Evolutionary conservation across 2,113 vertebrate genomes (phyloP), one percentile per base, ranked within the genome.

Genomic region (Collichthys lucidus): DNA sequence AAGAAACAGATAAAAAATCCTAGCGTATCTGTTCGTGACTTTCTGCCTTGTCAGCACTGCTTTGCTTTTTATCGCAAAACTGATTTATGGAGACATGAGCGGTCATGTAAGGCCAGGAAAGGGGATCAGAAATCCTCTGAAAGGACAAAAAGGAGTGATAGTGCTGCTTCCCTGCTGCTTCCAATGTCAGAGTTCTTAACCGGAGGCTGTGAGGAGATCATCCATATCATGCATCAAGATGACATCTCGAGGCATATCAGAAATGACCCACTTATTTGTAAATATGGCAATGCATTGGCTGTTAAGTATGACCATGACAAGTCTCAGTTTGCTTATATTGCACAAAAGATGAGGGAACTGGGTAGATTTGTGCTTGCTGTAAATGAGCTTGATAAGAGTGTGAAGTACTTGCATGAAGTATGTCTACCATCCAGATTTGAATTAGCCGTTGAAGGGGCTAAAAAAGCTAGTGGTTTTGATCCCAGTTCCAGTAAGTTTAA

Each of bases 201-300:
- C 1, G 92, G 82, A 80, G 87, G 83, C 40, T 93, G 92, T 19
- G 86, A 90, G 44, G 93, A 94, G 81, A 93, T 94, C 40, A 88
- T 94, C 20, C 79, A 89, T 47, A 90, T 91, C n/a, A 94, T 94
- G 93, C 88, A 93, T 83, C 92, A 94, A 77, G 93, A 94, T 74
- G 88, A 93, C 14, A 87, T 94, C 24, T 89, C 91, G 0, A 86
- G 72, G 16, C 92, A 91, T 47, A 86, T 94, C 26, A 82, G 86
- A 78, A 91, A 90, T 2, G 93, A 94, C 65, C 89, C 91, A 2
- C 88, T 94, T 24, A 94, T 94, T 80, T 94, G 93, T 75, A 94
- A 94, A 91, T 94, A 80, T 69, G 93, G 92, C 62, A 93, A 88
- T 49, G 84, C 92, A 0, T 69, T 93, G 82, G 92, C 88, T 17